Base-by-base conservation (phyloP, 2,113 vertebrate genomes). In the Progne subis region DNA sequence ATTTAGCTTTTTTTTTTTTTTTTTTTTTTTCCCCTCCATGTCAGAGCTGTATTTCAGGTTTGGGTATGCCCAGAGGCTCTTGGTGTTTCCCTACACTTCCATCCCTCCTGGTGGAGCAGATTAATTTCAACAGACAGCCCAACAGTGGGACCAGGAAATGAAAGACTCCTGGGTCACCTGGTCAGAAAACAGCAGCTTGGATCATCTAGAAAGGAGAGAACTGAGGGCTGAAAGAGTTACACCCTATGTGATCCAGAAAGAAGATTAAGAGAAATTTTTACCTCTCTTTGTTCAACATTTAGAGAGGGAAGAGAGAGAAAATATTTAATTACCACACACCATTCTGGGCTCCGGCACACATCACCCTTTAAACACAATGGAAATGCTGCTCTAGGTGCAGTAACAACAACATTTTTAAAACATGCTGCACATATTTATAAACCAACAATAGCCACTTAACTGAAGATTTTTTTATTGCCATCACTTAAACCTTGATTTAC, bases 151-250 rank as follows among this genome's bases (percentile, higher is more conserved):
- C 4, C 10, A 24, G 14, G 6, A 14, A 49, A 49, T 5, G 12
- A 70, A 49, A 55, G 8, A 14, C 4, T 59, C 6, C 23, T 59
- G 14, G 11, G 14, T 41, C 8, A 37, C 5, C 16, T 82, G 12
- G 14, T 41, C 34, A 28, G 41, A 71, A 81, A 90, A 32, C 3
- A 68, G 4, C 16, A 43, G 3, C 10, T 37, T 68, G 34, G 34
- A 28, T 49, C 11, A 28, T 12, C 17, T 26, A 3, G 12, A 32
- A 25, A 82, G 7, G 28, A 46, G 2, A 37, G 17, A 60, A 14
- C 3, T 21, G 28, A 12, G 39, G n/a, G n/a, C n/a, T n/a, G n/a
- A n/a, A 37, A 37, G 6, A 1, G 5, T 3, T 25, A 5, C 2
- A 6, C 5, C 15, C 47, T 0, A 1, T 11, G 4, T 31, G 23